A percentile compares a stretch with the other conserved stretches of the same genome.
phyloP scores from a whole-genome alignment of 2,113 vertebrate genomes.

The Sciurus niger region DNA sequence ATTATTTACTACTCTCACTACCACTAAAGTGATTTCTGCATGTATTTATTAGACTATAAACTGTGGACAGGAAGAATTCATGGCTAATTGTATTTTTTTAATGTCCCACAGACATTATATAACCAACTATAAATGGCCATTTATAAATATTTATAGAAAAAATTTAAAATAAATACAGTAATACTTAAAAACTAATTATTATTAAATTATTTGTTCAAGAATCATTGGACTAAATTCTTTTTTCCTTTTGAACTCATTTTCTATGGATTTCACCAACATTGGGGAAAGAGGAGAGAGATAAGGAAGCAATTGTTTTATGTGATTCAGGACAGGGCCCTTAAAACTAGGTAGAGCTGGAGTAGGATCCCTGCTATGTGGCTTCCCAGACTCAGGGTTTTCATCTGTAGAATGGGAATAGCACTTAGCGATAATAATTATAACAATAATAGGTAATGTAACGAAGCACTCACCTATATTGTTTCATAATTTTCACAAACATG shows the following conservation, averaged over 20 bases:
- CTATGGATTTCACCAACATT: neutral
- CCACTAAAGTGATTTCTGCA: neutral
- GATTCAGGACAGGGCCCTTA: neutral
- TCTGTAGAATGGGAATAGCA: neutral
- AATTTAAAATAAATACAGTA: neutral
- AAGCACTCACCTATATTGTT: neutral
- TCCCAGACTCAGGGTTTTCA: neutral
- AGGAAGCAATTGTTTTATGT: neutral
- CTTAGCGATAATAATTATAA: neutral
- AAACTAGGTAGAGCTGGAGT: neutral
- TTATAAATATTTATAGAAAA: conserved; percentile 43
- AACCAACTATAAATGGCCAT: neutral
- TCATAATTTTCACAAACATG: neutral
- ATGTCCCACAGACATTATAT: neutral
- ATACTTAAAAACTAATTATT: neutral
- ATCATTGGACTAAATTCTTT: neutral
- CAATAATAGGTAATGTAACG: no score
- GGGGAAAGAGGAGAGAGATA: no score
- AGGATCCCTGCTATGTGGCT: neutral
- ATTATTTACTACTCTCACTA: neutral
- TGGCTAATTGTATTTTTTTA: neutral
- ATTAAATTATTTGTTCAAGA: conserved; percentile 1
- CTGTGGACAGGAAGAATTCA: neutral
- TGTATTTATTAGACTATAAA: neutral
- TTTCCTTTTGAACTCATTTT: neutral